Base-by-base conservation (phyloP, 2,113 vertebrate genomes). In the Aptenodytes forsteri region DNA sequence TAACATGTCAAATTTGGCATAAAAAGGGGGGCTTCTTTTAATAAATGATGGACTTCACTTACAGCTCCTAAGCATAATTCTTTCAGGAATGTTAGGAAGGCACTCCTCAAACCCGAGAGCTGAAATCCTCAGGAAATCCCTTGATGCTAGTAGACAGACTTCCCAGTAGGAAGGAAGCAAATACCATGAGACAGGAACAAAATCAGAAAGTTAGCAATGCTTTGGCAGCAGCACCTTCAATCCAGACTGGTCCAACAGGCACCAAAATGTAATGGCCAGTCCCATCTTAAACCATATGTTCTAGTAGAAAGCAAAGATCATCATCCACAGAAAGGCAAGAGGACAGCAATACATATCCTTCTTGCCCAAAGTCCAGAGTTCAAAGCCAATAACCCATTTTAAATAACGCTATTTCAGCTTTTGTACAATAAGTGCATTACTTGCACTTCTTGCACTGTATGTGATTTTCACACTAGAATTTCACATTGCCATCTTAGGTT, bases 1-100 rank as follows among this genome's bases (percentile, higher is more conserved):
- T 62, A 50, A 78, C 91, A 96, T 77, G 66, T 76, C n/a, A 76
- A 44, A 77, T 88, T 92, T 94, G 78, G 85, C 76, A 94, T 55
- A 88, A 95, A 93, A 65, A 3, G 26, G 62, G 82, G 62, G 30
- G 30, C 23, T 95, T 92, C 30, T 83, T 92, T 93, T 83, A 91
- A 80, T 47, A 94, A 94, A 70, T 77, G 83, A 91, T 59, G 55
- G 79, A 50, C 59, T 73, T 77, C 6, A 73, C 29, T 80, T 80
- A 36, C 7, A 79, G 77, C 16, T 79, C 66, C 46, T 61, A 82
- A 79, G 46, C 55, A 66, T 61, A 36, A 11, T 61, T 75, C 93
- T 80, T 75, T 25, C 56, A 58, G 52, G 22, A 87, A 84, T 34
- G 44, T 46, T 32, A 84, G 73, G 81, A 93, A 94, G 52, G 80